A percentile compares a stretch with the other conserved stretches of the same genome.
Conservation (phyloP, 1,140 invertebrate genomes). For the Euglossa dilemma region DNA sequence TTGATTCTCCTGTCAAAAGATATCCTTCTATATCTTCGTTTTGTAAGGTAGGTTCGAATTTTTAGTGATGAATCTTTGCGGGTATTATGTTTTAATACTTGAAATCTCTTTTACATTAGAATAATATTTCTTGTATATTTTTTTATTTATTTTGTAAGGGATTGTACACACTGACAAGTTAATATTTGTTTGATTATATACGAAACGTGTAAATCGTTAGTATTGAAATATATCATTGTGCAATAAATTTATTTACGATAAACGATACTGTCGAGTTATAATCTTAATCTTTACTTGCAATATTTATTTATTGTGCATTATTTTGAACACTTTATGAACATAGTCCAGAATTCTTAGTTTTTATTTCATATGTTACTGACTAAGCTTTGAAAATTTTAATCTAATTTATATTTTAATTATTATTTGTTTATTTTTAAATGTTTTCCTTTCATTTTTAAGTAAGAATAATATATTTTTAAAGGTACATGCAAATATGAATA, state of each 20-base stretch:
- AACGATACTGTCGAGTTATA: background rate
- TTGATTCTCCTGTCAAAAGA: constrained; percentile 9
- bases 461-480: background rate
- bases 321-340: background rate
- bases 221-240: constrained; percentile 8
- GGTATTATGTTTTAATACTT: background rate
- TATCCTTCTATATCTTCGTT: constrained; percentile 19
- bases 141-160: background rate
- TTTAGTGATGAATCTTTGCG: constrained; percentile 11
- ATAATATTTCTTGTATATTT: background rate
- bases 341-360: background rate
- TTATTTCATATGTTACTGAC: background rate
- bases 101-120: background rate
- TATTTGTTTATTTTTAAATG: background rate
- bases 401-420: background rate
- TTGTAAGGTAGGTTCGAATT: constrained; percentile 39
- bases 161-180: background rate
- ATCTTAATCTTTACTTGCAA: background rate
- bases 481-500: background rate
- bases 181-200: background rate
- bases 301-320: background rate
- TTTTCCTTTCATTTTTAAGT: background rate
- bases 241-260: constrained; percentile 15
- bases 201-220: background rate
- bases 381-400: background rate